Evolutionary conservation across 2,113 vertebrate genomes (phyloP), one percentile per base, ranked within the genome.

Genomic region (Pipa parva): DNA sequence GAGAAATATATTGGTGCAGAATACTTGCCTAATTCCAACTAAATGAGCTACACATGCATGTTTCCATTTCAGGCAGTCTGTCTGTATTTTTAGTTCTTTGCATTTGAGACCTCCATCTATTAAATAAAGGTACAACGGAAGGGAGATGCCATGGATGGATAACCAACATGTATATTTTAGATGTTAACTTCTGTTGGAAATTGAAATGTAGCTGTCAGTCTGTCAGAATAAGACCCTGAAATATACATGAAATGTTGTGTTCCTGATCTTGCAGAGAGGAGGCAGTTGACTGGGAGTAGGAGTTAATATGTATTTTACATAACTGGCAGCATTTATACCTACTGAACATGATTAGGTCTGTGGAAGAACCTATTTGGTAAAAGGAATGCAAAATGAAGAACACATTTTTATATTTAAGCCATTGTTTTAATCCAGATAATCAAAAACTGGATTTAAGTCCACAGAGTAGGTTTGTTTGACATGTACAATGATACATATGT

Each of bases 311-410:
- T 28, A 31, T 58, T 68, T 28, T 39, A 45, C 24, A 52, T 54
- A 70, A 70, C 66, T 39, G 49, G 57, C 57, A 46, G 56, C 31
- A 59, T 54, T 61, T 70, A 61, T 61, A 70, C 45, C n/a, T 54
- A 58, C 31, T 29, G 56, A 59, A 31, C 45, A 67, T 67, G 58
- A 49, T 59, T 29, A 68, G 51, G 56, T 51, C 46, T 51, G 12
- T 29, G 39, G n/a, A 68, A 68, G 15, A 51, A 56, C 52, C 52
- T 59, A 59, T 68, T 67, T 67, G 42, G 27, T 67, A 67, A 67
- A 67, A 50, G 55, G 54, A 67, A 37, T 59, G 28, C 8, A 59
- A 59, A 67, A 59, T 25, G 55, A 67, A n/a, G n/a, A n/a, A 51
- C 45, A 59, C 65, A 18, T 51, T 67, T 59, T 56, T 7, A 24